Percentiles rank a stretch among this genome's conserved stretches.
These are phyloP conservation scores for Melieria crassipennis DNA, from an alignment of 2,888 invertebrate species.

Conservation along the genomic window DNA sequence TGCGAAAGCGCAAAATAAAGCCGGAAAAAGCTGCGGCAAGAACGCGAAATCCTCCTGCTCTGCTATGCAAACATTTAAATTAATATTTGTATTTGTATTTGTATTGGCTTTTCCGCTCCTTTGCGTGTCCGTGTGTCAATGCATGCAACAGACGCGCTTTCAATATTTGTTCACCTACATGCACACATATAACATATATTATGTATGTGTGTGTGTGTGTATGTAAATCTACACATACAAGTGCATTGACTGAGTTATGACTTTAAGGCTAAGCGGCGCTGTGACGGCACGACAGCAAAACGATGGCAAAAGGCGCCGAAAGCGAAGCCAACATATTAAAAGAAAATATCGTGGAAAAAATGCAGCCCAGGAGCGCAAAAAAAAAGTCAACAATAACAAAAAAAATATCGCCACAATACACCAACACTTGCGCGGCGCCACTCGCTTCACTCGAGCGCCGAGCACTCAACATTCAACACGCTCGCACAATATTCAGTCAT, in stretches of 20 bases:
- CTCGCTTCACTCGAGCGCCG: background rate
- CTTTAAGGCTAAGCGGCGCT: slow-evolving; percentile 39
- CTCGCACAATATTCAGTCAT: background rate
- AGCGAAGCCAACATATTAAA: slow-evolving; percentile 41
- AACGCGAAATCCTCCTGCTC: background rate
- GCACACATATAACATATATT: background rate
- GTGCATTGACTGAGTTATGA: slow-evolving; percentile 40
- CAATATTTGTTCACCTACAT: slow-evolving; percentile 10
- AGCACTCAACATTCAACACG: background rate
- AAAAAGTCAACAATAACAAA: too few relatives aligned
- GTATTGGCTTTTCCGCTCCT: slow-evolving; percentile 16
- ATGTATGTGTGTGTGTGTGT: slow-evolving; percentile 20
- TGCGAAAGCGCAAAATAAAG: background rate
- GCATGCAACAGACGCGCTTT: background rate
- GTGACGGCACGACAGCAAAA: slow-evolving; percentile 23
- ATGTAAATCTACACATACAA: slow-evolving; percentile 9
- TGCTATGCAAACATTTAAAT: slow-evolving; percentile 38
- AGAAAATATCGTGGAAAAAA: background rate
- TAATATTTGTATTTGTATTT: slow-evolving; percentile 34
- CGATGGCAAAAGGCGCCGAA: slow-evolving; percentile 30
- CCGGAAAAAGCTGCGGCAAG: too few relatives aligned
- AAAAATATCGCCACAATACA: background rate
- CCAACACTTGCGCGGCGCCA: slow-evolving; percentile 14
- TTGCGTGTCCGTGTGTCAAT: background rate
- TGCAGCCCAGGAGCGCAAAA: too few relatives aligned